These are phyloP conservation scores for Agrilus planipennis DNA, from an alignment of 1,140 invertebrate species.

Conservation along the genomic window DNA sequence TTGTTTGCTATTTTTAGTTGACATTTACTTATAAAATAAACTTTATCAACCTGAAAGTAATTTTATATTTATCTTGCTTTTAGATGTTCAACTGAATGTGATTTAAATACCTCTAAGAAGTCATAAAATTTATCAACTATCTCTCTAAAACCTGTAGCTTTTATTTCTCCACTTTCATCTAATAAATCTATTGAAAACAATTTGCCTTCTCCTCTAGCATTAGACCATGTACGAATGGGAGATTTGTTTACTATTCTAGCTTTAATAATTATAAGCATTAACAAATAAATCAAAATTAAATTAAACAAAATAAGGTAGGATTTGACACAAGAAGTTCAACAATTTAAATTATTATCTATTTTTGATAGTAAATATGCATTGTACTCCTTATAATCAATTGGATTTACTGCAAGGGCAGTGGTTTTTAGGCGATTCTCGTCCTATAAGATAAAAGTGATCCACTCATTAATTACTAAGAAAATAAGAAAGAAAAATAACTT, in stretches of 20 bases:
- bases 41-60: conserved; percentile 55
- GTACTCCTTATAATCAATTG: conserved; percentile 65
- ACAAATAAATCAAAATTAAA: conserved; percentile 57
- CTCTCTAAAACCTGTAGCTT: conserved; percentile 88
- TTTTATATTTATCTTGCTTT: conserved; percentile 2
- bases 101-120: conserved; percentile 66
- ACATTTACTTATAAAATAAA: conserved; percentile 80
- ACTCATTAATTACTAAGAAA: conserved; percentile 11
- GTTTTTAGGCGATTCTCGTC: conserved; percentile 76
- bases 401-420: conserved; percentile 50
- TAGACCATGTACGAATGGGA: conserved; percentile 75
- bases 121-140: conserved; percentile 84
- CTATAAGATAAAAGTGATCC: conserved; percentile 43
- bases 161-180: conserved; percentile 91
- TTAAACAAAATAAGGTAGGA: too few relatives aligned
- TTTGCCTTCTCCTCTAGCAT: conserved; percentile 84
- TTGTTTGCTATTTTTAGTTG: conserved; percentile 86
- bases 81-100: background rate
- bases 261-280: too few relatives aligned
- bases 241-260: conserved; percentile 80
- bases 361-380: conserved; percentile 46
- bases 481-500: conserved; percentile 29
- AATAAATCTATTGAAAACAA: conserved; percentile 86
- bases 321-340: too few relatives aligned
- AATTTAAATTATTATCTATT: conserved; percentile 11